Conservation (phyloP, 2,113 vertebrate species). For the Clarias macrocephalus region DNA sequence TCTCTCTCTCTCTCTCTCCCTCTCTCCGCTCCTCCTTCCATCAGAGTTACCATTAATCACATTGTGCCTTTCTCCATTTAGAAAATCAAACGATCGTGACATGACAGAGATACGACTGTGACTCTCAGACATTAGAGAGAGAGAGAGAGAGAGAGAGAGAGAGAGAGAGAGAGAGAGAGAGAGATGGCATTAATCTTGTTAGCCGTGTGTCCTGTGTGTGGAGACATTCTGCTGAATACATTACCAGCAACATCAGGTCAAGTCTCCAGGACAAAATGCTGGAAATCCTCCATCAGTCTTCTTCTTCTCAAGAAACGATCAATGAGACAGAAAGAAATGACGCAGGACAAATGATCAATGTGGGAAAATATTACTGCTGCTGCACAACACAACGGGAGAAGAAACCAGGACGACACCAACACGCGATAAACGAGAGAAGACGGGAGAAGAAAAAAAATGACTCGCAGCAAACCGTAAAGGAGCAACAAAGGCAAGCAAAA, state of each 20-base stretch:
- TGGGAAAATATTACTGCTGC: background rate
- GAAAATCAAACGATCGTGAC: conserved; percentile 31
- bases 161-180: background rate
- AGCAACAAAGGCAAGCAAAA: background rate
- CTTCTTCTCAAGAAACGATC: background rate
- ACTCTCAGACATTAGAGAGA: conserved; percentile 3
- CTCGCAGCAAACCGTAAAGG: background rate
- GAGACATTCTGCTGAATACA: conserved; percentile 25
- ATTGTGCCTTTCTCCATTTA: conserved; percentile 30
- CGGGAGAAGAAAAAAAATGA: background rate
- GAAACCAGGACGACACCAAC: background rate
- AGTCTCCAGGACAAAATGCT: conserved; percentile 16
- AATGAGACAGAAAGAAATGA: background rate
- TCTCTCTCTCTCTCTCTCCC: background rate
- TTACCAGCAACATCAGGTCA: conserved; percentile 26
- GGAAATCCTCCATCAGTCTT: conserved; percentile 10
- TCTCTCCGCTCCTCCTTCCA: background rate
- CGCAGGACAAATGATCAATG: background rate
- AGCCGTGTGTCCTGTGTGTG: conserved; percentile 17
- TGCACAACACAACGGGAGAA: background rate
- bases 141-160: background rate
- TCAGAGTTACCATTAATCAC: conserved; percentile 19
- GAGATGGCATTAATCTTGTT: conserved; percentile 26
- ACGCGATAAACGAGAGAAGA: background rate
- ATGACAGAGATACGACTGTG: conserved; percentile 19